These are phyloP conservation scores for Rafetus swinhoei DNA, from an alignment of 2,113 vertebrate species.

Conservation along the genomic window DNA sequence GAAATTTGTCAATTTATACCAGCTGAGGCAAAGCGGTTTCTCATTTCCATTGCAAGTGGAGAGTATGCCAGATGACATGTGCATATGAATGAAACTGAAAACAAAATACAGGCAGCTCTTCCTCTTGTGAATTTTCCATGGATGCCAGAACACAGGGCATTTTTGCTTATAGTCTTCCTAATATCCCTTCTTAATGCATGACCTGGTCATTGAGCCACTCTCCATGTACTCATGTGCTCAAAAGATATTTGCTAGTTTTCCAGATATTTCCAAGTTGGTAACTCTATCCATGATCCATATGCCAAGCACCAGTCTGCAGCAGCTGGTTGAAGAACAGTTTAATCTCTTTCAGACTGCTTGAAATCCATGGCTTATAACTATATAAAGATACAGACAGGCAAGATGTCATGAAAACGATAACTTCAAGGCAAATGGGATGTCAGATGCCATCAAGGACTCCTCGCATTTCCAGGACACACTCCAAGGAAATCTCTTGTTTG, in stretches of 20 bases:
- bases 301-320: slow-evolving; percentile 14
- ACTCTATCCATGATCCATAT: slow-evolving; percentile 24
- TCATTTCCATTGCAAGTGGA: neutral
- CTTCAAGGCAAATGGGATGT: slow-evolving; percentile 46
- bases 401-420: slow-evolving; percentile 58
- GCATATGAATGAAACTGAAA: neutral
- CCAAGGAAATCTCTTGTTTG: slow-evolving; percentile 37
- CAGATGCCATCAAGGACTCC: slow-evolving; percentile 23
- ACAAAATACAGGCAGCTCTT: neutral
- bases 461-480: slow-evolving; percentile 35
- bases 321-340: slow-evolving; percentile 49
- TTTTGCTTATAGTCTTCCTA: neutral
- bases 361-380: slow-evolving; percentile 19
- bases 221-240: neutral
- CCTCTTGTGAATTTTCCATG: neutral
- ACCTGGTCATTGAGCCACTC: neutral
- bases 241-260: slow-evolving; percentile 11
- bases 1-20: accelerated
- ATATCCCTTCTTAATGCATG: neutral
- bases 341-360: slow-evolving; percentile 47
- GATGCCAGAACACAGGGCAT: neutral
- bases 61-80: neutral
- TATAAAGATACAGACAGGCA: slow-evolving; percentile 27
- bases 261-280: slow-evolving; percentile 23
- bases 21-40: neutral